These are phyloP conservation scores for Thaumatotibia leucotreta DNA, from an alignment of 1,140 invertebrate species.

Conservation along the genomic window DNA sequence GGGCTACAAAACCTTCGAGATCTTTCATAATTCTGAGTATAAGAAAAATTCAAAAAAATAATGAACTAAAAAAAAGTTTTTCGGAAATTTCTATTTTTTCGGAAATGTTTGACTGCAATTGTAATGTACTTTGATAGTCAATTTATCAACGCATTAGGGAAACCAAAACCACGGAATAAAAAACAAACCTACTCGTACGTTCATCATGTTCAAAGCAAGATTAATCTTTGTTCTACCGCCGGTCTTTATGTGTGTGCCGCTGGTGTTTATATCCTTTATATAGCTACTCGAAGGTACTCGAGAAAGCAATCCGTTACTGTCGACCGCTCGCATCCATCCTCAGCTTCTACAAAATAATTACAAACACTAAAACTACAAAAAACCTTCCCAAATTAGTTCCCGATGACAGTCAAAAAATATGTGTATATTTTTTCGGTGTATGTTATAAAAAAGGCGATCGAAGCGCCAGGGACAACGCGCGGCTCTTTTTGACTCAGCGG, in stretches of 20 bases:
- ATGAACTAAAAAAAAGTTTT: too few relatives aligned
- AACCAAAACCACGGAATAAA: too few relatives aligned
- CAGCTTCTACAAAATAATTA: constrained; percentile 50
- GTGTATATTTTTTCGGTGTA: constrained; percentile 43
- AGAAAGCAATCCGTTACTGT: not conserved
- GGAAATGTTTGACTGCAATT: too few relatives aligned
- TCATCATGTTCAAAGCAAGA: not conserved
- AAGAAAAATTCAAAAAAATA: too few relatives aligned
- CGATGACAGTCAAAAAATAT: constrained; percentile 72
- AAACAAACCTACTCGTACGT: not conserved
- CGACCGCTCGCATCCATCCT: not conserved
- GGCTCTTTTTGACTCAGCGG: constrained; percentile 58
- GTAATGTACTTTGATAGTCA: too few relatives aligned
- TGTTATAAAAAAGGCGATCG: constrained; percentile 36
- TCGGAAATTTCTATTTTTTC: too few relatives aligned
- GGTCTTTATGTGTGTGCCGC: too few relatives aligned
- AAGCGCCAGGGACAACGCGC: constrained; percentile 60
- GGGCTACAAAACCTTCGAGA: too few relatives aligned
- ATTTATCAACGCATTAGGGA: too few relatives aligned
- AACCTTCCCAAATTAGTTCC: constrained; percentile 69
- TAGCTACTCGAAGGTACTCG: not conserved
- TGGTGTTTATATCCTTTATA: too few relatives aligned
- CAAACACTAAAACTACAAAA: constrained; percentile 60
- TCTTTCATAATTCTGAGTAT: too few relatives aligned
- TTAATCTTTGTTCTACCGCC: not conserved